phyloP scores from a whole-genome alignment of 1,140 invertebrate genomes.

The Phthorimaea operculella region DNA sequence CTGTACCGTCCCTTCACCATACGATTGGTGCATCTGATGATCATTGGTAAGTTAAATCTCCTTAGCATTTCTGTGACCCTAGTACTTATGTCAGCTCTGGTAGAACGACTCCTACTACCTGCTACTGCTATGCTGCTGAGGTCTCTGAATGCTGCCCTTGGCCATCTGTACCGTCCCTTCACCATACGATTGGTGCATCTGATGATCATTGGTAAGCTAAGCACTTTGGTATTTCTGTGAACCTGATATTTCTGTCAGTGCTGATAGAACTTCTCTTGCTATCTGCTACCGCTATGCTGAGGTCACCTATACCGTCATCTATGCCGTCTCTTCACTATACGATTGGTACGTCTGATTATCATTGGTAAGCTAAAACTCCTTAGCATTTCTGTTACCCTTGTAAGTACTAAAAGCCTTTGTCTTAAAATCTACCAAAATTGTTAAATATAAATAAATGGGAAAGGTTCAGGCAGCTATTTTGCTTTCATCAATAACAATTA shows the following conservation, averaged over 20 bases:
- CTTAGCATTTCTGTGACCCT: slow-evolving; percentile 86
- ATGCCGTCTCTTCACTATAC: slow-evolving; percentile 81
- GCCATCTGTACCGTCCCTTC: slow-evolving; percentile 77
- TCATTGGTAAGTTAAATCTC: slow-evolving; percentile 70
- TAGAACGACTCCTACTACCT: slow-evolving; percentile 81
- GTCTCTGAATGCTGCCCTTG: slow-evolving; percentile 71
- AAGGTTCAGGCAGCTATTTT: no score
- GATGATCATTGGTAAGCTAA: slow-evolving; percentile 69
- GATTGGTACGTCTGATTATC: slow-evolving; percentile 77
- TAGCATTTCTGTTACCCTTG: no score
- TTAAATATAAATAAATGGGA: no score
- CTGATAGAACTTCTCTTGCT: slow-evolving; percentile 83
- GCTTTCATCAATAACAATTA: no score
- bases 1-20: slow-evolving; percentile 80
- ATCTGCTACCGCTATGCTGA: slow-evolving; percentile 72
- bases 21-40: slow-evolving; percentile 76
- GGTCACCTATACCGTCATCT: slow-evolving; percentile 76
- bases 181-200: slow-evolving; percentile 83
- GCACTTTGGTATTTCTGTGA: slow-evolving; percentile 83
- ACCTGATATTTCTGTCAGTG: slow-evolving; percentile 81
- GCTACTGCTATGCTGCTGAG: slow-evolving; percentile 72
- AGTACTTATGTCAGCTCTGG: slow-evolving; percentile 80
- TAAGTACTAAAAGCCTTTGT: no score
- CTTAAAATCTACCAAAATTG: no score
- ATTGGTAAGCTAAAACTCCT: no score